These are phyloP conservation scores for Ageneiosus marmoratus DNA, from an alignment of 2,113 vertebrate genomes.

Conservation along the genomic window DNA sequence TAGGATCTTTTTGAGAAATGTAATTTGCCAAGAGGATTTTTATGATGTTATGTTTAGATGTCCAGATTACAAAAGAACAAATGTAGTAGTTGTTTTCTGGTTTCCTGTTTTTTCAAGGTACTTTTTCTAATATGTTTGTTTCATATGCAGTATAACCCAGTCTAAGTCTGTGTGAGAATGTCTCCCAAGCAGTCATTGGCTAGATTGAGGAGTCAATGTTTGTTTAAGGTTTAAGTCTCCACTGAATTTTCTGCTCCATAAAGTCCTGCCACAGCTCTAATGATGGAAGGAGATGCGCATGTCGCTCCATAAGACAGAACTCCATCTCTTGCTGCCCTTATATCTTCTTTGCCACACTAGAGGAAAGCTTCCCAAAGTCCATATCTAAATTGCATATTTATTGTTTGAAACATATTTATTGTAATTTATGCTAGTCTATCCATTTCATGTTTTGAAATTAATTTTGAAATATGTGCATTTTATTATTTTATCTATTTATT, in stretches of 20 bases:
- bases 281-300: slow-evolving; percentile 63
- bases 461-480: not conserved
- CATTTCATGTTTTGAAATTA: not conserved
- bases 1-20: not conserved
- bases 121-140: not conserved
- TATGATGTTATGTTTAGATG: not conserved
- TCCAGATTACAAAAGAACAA: not conserved
- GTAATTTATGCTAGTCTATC: not conserved
- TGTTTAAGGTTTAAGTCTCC: slow-evolving; percentile 51
- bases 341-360: not conserved
- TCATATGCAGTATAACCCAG: not conserved
- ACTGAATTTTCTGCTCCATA: slow-evolving; percentile 76
- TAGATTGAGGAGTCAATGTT: slow-evolving; percentile 53
- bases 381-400: not conserved
- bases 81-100: not conserved
- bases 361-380: not conserved
- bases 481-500: not conserved
- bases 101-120: not conserved
- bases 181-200: slow-evolving; percentile 22
- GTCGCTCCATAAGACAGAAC: slow-evolving; percentile 48
- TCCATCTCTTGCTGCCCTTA: slow-evolving; percentile 50
- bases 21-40: not conserved
- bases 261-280: slow-evolving; percentile 66
- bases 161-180: slow-evolving; percentile 16
- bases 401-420: not conserved